Percentiles rank a stretch among this genome's conserved stretches.
Conservation (phyloP, 2,113 vertebrate genomes). For the Rhabdomys dilectus region DNA sequence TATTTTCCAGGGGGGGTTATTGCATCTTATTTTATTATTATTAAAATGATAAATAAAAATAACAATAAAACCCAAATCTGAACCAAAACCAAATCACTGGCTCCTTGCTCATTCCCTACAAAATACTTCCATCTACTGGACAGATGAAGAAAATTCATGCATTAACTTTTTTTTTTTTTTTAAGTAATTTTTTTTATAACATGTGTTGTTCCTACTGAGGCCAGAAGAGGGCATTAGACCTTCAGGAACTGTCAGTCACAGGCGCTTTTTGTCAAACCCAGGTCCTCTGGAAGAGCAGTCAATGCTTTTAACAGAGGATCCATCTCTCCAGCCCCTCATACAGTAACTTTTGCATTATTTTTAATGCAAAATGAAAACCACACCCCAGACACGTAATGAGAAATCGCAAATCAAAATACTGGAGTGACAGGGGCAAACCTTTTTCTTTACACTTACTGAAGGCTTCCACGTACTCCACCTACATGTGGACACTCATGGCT, state of each 20-base stretch:
- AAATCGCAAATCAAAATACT: background rate
- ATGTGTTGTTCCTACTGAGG: background rate
- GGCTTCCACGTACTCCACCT: background rate
- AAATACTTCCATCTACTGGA: constrained; percentile 79
- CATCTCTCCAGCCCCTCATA: background rate
- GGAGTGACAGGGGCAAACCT: background rate
- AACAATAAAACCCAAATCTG: background rate
- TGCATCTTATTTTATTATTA: background rate
- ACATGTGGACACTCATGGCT: background rate
- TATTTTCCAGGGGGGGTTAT: background rate
- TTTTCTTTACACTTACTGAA: background rate
- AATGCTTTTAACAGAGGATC: background rate
- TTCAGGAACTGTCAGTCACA: background rate
- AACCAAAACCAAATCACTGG: background rate
- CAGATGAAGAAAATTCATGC: background rate
- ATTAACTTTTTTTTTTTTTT: background rate
- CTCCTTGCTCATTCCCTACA: background rate
- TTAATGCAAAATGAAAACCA: background rate
- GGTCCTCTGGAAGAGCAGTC: background rate
- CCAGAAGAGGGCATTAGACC: background rate
- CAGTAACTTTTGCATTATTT: background rate
- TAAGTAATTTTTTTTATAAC: background rate
- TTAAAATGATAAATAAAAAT: background rate
- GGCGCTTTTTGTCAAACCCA: background rate
- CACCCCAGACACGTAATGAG: background rate